phyloP scores from a whole-genome alignment of 2,113 vertebrate genomes.

The Gasterosteus nipponicus region DNA sequence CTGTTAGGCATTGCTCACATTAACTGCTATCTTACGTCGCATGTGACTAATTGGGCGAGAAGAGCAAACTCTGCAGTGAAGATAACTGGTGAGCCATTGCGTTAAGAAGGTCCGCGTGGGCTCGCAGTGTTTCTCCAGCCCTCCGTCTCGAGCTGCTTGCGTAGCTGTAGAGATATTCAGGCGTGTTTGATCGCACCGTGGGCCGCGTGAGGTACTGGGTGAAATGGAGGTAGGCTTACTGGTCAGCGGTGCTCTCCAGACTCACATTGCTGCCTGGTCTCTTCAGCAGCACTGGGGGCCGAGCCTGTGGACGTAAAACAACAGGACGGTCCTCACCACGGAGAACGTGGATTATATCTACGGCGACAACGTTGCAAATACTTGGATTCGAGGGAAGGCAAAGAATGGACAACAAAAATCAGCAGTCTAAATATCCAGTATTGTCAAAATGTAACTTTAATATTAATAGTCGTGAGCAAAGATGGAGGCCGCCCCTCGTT shows the following conservation, averaged over 20 bases:
- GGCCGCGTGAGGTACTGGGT: neutral
- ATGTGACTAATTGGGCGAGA: neutral
- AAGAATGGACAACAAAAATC: neutral
- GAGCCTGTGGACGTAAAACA: slow-evolving; percentile 79
- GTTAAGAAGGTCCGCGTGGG: neutral
- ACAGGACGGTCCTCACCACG: neutral
- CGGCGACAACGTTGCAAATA: neutral
- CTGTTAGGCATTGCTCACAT: neutral
- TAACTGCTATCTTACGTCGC: neutral
- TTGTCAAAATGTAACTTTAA: no score
- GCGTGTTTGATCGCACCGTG: neutral
- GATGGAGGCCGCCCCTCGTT: no score
- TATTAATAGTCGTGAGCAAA: no score
- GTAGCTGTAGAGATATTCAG: neutral
- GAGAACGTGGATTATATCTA: neutral
- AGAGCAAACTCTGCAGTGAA: neutral
- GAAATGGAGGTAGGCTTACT: slow-evolving; percentile 68
- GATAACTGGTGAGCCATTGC: neutral
- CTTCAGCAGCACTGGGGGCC: slow-evolving; percentile 87
- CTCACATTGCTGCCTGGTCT: slow-evolving; percentile 89
- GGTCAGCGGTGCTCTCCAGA: slow-evolving; percentile 78
- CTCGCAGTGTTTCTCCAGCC: neutral
- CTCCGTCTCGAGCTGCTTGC: neutral
- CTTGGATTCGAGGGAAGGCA: neutral
- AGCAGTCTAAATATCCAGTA: neutral